These are phyloP conservation scores for Protosalanx chinensis DNA, from an alignment of 2,797 vertebrate species.

Conservation along the genomic window DNA sequence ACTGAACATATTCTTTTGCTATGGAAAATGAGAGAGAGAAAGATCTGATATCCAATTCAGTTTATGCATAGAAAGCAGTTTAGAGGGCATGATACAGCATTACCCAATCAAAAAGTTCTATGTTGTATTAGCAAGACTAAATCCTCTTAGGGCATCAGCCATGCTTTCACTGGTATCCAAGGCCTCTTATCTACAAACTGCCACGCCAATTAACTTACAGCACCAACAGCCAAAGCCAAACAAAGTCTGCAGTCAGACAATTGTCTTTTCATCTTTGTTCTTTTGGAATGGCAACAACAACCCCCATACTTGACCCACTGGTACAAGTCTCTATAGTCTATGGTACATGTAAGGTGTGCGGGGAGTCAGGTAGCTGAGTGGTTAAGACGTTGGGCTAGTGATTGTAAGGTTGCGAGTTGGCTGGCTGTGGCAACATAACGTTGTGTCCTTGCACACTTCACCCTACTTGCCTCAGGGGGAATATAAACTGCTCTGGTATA, in stretches of 20 bases:
- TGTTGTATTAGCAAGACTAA: constrained; percentile 4
- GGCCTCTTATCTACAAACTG: constrained; percentile 34
- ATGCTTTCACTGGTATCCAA: constrained; percentile 40
- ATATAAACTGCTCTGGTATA: too few relatives aligned
- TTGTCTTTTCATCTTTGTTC: constrained; percentile 6
- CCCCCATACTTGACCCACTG: neutral
- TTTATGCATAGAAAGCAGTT: neutral
- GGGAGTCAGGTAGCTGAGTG: too few relatives aligned
- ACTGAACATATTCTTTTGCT: neutral
- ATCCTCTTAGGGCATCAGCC: constrained; percentile 30
- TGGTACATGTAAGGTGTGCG: neutral
- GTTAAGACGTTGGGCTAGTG: too few relatives aligned
- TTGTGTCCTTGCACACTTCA: too few relatives aligned
- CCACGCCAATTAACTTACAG: constrained; percentile 47
- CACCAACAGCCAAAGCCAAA: constrained; percentile 17
- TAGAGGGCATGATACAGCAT: neutral
- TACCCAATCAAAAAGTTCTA: constrained; percentile 15
- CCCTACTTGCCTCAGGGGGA: too few relatives aligned
- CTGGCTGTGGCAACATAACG: too few relatives aligned
- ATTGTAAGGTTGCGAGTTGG: too few relatives aligned
- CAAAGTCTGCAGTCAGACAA: constrained; percentile 16
- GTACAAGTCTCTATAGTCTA: neutral
- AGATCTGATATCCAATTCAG: neutral
- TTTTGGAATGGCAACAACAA: constrained; percentile 8
- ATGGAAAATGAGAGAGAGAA: neutral